A percentile compares a stretch with the other conserved stretches of the same genome.
phyloP scores from a whole-genome alignment of 2,797 vertebrate species.

The Ctenosaura bakeri region DNA sequence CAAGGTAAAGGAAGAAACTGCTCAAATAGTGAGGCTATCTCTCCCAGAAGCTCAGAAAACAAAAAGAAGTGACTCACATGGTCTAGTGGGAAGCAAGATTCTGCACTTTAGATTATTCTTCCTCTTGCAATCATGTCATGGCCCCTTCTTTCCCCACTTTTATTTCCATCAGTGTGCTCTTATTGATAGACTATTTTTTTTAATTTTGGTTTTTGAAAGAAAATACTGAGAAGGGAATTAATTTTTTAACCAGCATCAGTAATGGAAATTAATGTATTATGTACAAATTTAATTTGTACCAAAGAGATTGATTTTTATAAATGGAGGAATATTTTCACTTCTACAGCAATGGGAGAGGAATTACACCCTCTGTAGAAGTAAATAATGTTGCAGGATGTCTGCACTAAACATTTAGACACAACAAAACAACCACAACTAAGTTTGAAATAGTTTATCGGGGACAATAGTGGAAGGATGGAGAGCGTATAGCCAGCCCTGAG shows the following conservation, averaged over 20 bases:
- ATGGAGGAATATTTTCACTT: background rate
- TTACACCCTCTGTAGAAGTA: background rate
- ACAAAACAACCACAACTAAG: background rate
- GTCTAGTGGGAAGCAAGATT: background rate
- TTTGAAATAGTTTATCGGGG: background rate
- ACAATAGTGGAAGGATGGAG: too few relatives aligned
- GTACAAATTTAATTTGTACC: background rate
- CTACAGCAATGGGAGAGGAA: background rate
- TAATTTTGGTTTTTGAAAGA: too few relatives aligned
- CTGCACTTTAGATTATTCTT: background rate
- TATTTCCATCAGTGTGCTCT: background rate
- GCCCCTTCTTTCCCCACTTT: background rate
- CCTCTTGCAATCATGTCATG: background rate
- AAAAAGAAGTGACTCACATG: background rate
- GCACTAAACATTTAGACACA: background rate
- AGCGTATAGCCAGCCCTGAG: background rate
- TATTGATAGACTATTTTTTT: background rate
- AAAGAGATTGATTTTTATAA: background rate
- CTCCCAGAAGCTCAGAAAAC: background rate
- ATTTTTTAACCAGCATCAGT: background rate
- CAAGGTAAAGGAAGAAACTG: background rate
- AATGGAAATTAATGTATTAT: background rate
- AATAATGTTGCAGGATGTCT: too few relatives aligned
- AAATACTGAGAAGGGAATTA: background rate
- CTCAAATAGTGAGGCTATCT: background rate